Evolutionary conservation across 1,140 invertebrate genomes (phyloP).

Genomic region (Sycophila sp.): DNA sequence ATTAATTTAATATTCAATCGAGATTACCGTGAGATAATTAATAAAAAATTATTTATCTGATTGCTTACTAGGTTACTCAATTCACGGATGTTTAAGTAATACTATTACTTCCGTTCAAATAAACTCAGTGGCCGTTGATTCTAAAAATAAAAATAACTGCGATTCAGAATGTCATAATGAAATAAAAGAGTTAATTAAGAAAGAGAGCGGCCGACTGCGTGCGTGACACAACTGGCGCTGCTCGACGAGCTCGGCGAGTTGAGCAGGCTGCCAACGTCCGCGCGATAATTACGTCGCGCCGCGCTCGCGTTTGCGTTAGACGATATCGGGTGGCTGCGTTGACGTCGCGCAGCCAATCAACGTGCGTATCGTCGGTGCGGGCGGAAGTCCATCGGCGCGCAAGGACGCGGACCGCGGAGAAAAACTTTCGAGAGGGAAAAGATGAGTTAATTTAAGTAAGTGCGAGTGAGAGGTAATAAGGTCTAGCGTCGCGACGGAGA

Average conservation of each 20-base stretch:
- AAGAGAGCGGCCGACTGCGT: no score
- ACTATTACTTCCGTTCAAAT: background rate
- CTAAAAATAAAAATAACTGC: background rate
- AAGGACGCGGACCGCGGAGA: constrained; percentile 27
- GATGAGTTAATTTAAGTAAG: background rate
- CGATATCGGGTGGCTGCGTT: no score
- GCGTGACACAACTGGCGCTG: no score
- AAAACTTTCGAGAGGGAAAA: no score
- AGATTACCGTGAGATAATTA: background rate
- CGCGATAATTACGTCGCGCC: no score
- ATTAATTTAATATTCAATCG: background rate
- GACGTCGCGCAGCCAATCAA: no score
- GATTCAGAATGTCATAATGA: background rate
- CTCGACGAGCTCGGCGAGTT: no score
- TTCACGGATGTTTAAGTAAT: background rate
- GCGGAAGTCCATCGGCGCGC: background rate
- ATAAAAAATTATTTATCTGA: background rate
- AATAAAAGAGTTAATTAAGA: background rate
- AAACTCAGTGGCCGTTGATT: background rate
- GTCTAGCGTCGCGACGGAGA: no score
- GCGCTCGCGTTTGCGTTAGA: background rate
- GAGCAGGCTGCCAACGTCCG: no score
- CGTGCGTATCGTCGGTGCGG: no score
- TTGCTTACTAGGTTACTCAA: background rate
- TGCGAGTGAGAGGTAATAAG: no score